phyloP scores from a whole-genome alignment of 2,888 invertebrate genomes.

The Odontocolon sp. region DNA sequence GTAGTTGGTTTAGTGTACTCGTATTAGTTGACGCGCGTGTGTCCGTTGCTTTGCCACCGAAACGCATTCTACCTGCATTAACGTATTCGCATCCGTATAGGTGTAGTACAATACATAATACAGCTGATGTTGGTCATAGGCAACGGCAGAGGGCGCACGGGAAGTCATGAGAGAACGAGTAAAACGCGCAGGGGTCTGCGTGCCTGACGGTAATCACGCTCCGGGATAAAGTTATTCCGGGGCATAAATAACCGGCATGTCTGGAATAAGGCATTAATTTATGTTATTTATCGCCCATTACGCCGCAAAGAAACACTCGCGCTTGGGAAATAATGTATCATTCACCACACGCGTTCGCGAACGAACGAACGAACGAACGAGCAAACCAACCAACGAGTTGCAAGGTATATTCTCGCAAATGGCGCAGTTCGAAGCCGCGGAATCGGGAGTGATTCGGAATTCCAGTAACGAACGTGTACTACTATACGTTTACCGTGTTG shows the following conservation, averaged over 20 bases:
- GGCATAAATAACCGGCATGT: slow-evolving; percentile 80
- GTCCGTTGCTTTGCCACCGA: slow-evolving; percentile 16
- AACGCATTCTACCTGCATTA: slow-evolving; percentile 16
- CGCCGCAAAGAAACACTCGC: slow-evolving; percentile 79
- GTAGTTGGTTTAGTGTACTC: neutral
- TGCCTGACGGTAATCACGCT: slow-evolving; percentile 80
- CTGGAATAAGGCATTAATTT: slow-evolving; percentile 80
- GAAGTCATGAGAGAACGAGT: slow-evolving; percentile 57
- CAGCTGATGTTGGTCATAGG: slow-evolving; percentile 27
- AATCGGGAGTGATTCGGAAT: slow-evolving; percentile 77
- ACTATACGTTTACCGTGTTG: slow-evolving; percentile 50
- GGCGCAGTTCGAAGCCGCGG: slow-evolving; percentile 66
- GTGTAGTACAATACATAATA: neutral
- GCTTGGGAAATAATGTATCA: slow-evolving; percentile 80
- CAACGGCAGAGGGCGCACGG: slow-evolving; percentile 38
- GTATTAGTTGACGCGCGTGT: neutral
- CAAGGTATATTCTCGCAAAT: slow-evolving; percentile 25
- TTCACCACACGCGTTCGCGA: slow-evolving; percentile 77
- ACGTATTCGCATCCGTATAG: neutral
- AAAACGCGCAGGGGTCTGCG: slow-evolving; percentile 71
- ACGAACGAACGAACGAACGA: slow-evolving; percentile 50
- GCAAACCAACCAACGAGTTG: slow-evolving; percentile 22
- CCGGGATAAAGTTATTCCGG: slow-evolving; percentile 80
- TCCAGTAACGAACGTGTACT: slow-evolving; percentile 70
- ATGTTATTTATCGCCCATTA: slow-evolving; percentile 81